Conservation (phyloP, 1,140 invertebrate species). For the Ctenoplectra terminalis region DNA sequence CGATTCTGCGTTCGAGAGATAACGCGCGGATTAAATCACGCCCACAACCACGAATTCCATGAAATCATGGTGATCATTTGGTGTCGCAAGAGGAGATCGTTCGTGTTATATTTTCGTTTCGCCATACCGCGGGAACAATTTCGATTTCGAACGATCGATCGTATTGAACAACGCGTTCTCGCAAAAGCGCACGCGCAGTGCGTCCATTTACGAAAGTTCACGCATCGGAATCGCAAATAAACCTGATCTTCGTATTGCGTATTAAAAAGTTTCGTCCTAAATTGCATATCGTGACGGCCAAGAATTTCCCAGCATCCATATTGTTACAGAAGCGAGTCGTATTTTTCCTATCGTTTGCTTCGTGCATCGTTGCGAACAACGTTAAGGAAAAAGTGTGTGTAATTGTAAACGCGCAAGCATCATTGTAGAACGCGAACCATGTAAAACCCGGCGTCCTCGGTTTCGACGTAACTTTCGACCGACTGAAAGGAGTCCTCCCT, state of each 20-base stretch:
- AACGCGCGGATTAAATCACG: constrained; percentile 25
- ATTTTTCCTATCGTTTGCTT: not conserved
- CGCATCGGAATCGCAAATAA: not conserved
- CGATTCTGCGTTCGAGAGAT: constrained; percentile 13
- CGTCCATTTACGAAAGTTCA: not conserved
- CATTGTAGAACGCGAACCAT: constrained; percentile 7
- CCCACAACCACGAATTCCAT: not conserved
- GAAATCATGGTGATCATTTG: not conserved
- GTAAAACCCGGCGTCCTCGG: constrained; percentile 53
- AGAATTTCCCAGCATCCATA: constrained; percentile 23
- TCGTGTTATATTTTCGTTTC: not conserved
- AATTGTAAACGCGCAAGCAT: constrained; percentile 29
- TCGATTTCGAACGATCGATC: constrained; percentile 26
- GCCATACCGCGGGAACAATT: not conserved
- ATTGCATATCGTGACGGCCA: not conserved
- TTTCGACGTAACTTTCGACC: constrained; percentile 48
- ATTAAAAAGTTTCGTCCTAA: not conserved
- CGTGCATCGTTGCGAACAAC: not conserved
- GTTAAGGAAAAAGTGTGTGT: not conserved
- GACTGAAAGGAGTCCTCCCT: constrained; percentile 32
- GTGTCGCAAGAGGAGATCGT: constrained; percentile 16
- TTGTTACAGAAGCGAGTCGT: constrained; percentile 3
- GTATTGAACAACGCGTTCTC: not conserved
- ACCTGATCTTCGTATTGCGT: no score
- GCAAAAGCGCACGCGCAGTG: not conserved